Conservation (phyloP, 2,797 vertebrate genomes). For the Characodon lateralis region DNA sequence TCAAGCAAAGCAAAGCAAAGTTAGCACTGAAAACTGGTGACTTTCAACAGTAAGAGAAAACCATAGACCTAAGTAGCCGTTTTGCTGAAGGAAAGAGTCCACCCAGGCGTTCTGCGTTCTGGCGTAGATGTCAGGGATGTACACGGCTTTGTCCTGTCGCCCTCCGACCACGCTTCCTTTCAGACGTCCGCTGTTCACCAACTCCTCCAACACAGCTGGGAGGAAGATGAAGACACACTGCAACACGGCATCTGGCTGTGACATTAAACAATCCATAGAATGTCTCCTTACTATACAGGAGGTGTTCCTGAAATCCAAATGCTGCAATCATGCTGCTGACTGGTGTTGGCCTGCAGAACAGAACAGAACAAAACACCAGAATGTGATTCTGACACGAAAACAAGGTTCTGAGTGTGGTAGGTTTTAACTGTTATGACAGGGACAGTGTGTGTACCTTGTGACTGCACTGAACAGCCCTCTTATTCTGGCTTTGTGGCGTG, state of each 20-base stretch:
- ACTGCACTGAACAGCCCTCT: constrained; percentile 93
- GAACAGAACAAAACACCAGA: not conserved
- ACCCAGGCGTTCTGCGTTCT: constrained; percentile 94
- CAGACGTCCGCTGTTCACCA: constrained; percentile 88
- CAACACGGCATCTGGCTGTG: no score
- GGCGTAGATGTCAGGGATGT: constrained; percentile 94
- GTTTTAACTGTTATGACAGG: no score
- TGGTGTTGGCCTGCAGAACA: constrained; percentile 86
- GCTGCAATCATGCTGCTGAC: constrained; percentile 88
- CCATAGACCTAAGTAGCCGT: constrained; percentile 90
- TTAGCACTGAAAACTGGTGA: not conserved
- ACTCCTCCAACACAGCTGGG: constrained; percentile 90
- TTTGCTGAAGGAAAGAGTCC: constrained; percentile 95
- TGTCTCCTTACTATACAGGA: constrained; percentile 90
- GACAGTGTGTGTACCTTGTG: constrained; percentile 81
- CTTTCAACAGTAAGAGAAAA: no score
- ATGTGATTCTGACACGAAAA: not conserved
- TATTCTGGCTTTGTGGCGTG: constrained; percentile 91
- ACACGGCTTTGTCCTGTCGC: constrained; percentile 93
- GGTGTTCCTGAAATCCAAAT: constrained; percentile 93
- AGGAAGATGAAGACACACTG: not conserved
- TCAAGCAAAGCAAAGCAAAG: not conserved
- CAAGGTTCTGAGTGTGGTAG: not conserved
- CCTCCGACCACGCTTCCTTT: constrained; percentile 91
- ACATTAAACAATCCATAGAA: not conserved